Evolutionary conservation across 2,797 vertebrate species (phyloP), one percentile per base, ranked within the genome.

Genomic region (Sebastes vulpes): DNA sequence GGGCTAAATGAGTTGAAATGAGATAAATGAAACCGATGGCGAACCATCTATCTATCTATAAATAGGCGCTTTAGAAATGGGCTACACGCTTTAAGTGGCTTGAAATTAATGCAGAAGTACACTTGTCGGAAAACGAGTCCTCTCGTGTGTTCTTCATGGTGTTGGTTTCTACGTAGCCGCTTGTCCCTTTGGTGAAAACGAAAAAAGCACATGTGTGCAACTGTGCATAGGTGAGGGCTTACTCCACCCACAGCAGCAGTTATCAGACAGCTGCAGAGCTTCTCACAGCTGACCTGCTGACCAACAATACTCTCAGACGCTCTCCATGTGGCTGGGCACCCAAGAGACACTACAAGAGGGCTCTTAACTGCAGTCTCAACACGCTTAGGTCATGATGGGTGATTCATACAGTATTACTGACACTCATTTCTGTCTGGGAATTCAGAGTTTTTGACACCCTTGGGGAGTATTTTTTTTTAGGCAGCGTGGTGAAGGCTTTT

Each of bases 1-100:
- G 10, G 18, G 32, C 35, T 77, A 74, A 89, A 89, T 86, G 69
- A 83, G 59, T 70, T 85, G 74, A 86, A 78, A 89, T 86, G 48
- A 89, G 78, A 91, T 63, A 60, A 83, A 93, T 89, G 75, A 86
- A 86, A 64, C 56, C 56, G 14, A 53, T 42, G 58, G 26, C 35
- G 79, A 86, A 66, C 57, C 46, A 73, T 86, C 35, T 16, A 63
- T 83, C 50, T 11, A 57, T 81, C 77, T 71, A 54, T 74, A 84
- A 88, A 89, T 79, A 79, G 50, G 20, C 53, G 26, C 58, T 81
- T 78, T 48, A 82, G 60, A 88, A 48, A 71, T 56, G 59, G 63
- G 14, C 60, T 63, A 71, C 68, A 56, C 20, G 67, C 52, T 63
- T 58, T 9, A 75, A 77, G 59, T 75, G 71, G 63, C 66, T 59